Evolutionary conservation across 2,888 invertebrate genomes (phyloP), one percentile per base, ranked within the genome.

Genomic region (Zhuqinia jingwanae): DNA sequence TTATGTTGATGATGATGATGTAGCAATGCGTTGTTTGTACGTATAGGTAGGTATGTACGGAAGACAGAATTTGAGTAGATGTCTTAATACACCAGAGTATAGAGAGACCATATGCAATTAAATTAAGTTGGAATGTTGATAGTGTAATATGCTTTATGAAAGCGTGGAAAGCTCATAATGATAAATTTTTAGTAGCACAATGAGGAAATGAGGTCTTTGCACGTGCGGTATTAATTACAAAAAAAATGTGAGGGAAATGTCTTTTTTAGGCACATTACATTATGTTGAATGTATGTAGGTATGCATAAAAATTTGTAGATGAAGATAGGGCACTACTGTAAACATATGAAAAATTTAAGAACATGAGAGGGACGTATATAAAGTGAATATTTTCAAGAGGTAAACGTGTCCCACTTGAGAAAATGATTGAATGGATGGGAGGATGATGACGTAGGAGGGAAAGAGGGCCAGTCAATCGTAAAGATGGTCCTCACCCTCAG

Each of bases 191-290:
- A 50, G 68, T 25, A 50, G 68, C 25, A 70, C 47, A 50, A 42
- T 36, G 20, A n/a, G 15, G 25, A 2, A 50, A 13, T 2, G 30
- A 1, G 45, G 42, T 68, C 65, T 42, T 68, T 45, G 70, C 70
- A 70, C 70, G 70, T 70, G 70, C 70, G 22, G 22, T 70, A 70
- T 70, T 70, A 70, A 70, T 70, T 70, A 47, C 70, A n/a, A n/a
- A 13, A 15, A 25, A 13, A 70, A 70, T 47, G 70, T 22, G 50
- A 50, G 36, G 8, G 36, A 6, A 8, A 36, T 36, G 36, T 8
- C 36, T 6, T 36, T 36, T n/a, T n/a, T n/a, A n/a, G 8, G 36
- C 5, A 8, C 36, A 36, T 36, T 36, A 3, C 36, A 36, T 3
- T 36, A 36, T 8, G 36, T 36, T 8, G 36, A 36, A 8, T 36